Percentiles rank a stretch among this genome's conserved stretches.
phyloP scores from a whole-genome alignment of 37 sponge, comb jelly and placozoan genomes.

The Geodia barretti region DNA sequence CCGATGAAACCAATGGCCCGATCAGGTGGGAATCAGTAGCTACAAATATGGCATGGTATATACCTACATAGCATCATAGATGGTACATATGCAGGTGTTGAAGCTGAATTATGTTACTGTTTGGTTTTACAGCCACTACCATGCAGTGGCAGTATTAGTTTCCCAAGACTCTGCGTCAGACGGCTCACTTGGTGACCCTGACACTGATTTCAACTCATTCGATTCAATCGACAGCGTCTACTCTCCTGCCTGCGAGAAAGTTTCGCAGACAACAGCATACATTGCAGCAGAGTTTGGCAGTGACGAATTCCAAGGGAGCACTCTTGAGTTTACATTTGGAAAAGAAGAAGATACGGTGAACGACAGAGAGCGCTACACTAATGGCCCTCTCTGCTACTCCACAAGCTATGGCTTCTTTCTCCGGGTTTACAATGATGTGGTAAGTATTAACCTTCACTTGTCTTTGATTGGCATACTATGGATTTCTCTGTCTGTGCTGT shows the following conservation, averaged over 20 bases:
- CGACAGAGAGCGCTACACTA: slow-evolving; percentile 41
- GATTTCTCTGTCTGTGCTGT: too few relatives aligned
- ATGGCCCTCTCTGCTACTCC: slow-evolving; percentile 33
- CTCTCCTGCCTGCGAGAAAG: background rate
- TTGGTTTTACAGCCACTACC: slow-evolving; percentile 84
- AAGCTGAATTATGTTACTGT: too few relatives aligned
- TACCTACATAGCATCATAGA: too few relatives aligned
- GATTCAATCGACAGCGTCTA: slow-evolving; percentile 6
- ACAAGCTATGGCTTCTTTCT: slow-evolving; percentile 62
- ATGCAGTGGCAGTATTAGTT: slow-evolving; percentile 44
- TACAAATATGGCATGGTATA: background rate
- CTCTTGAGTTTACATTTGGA: slow-evolving; percentile 5
- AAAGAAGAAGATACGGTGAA: background rate
- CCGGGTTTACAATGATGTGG: slow-evolving; percentile 39
- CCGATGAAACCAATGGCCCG: slow-evolving; percentile 46
- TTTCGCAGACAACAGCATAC: slow-evolving; percentile 11
- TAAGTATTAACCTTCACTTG: slow-evolving; percentile 6
- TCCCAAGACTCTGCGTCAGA: background rate
- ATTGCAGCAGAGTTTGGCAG: slow-evolving; percentile 62
- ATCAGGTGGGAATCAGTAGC: slow-evolving; percentile 50
- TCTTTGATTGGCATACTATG: too few relatives aligned
- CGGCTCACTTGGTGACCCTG: background rate
- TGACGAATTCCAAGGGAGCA: slow-evolving; percentile 18
- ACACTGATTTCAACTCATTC: background rate
- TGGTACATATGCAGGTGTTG: background rate